Conservation (phyloP, 2,888 invertebrate genomes). For the Agrotis puta region DNA sequence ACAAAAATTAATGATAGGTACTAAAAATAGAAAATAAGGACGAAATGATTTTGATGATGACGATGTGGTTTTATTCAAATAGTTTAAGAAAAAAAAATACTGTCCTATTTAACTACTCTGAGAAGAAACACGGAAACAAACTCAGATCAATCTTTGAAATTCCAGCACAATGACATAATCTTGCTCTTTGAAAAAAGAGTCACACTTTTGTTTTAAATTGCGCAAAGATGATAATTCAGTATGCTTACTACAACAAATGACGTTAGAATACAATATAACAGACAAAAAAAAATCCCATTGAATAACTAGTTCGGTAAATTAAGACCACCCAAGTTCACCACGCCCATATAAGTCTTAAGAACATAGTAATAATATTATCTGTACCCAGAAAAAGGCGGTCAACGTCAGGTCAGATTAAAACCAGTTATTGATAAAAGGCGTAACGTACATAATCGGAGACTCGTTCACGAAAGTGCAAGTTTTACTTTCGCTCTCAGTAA, state of each 20-base stretch:
- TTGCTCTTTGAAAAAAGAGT: too few species aligned
- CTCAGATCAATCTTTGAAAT: too few species aligned
- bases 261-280: too few species aligned
- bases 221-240: neutral
- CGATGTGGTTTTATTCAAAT: too few species aligned
- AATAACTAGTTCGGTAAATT: neutral
- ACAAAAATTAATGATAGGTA: too few species aligned
- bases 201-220: too few species aligned
- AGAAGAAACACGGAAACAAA: too few species aligned
- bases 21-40: too few species aligned
- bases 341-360: conserved; percentile 18
- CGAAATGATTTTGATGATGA: too few species aligned
- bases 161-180: too few species aligned
- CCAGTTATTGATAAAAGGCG: conserved; percentile 34
- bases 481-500: conserved; percentile 65
- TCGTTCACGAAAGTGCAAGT: conserved; percentile 69
- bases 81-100: too few species aligned
- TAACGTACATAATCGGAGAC: conserved; percentile 16
- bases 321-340: neutral
- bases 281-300: neutral
- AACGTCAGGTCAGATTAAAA: conserved; percentile 6
- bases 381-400: conserved; percentile 11
- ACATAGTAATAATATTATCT: neutral
- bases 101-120: too few species aligned
- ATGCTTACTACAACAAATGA: neutral